Conservation (phyloP, 2,797 vertebrate genomes). For the Xiphorhynchus erythropygius region DNA sequence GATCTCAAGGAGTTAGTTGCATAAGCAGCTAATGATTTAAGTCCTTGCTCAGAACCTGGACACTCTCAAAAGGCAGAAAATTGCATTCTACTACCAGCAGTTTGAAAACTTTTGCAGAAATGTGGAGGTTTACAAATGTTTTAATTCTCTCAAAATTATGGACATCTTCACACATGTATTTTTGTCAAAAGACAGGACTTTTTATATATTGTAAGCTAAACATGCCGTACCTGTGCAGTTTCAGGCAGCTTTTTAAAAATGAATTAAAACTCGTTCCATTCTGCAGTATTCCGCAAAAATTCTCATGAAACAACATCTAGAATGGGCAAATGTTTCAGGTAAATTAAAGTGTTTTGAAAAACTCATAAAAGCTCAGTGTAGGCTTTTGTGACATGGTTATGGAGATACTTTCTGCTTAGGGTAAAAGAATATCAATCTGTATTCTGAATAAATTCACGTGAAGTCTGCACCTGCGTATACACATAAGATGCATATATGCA, state of each 20-base stretch:
- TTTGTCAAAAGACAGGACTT: background rate
- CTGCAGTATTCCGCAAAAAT: background rate
- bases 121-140: background rate
- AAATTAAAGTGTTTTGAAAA: background rate
- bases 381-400: background rate
- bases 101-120: background rate
- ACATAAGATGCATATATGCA: background rate
- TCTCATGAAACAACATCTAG: background rate
- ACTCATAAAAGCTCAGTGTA: accelerated
- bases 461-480: background rate
- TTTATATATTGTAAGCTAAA: background rate
- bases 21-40: background rate
- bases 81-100: background rate
- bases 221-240: background rate
- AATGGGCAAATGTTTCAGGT: background rate
- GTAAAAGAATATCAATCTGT: background rate
- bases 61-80: background rate
- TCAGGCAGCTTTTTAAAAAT: background rate
- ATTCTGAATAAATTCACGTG: background rate
- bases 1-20: background rate
- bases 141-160: background rate
- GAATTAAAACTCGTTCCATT: background rate
- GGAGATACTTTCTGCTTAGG: background rate
- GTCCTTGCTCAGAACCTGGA: background rate
- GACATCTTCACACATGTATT: background rate